These are phyloP conservation scores for Mycogona germanica DNA, from an alignment of 2,888 invertebrate species.

Conservation along the genomic window DNA sequence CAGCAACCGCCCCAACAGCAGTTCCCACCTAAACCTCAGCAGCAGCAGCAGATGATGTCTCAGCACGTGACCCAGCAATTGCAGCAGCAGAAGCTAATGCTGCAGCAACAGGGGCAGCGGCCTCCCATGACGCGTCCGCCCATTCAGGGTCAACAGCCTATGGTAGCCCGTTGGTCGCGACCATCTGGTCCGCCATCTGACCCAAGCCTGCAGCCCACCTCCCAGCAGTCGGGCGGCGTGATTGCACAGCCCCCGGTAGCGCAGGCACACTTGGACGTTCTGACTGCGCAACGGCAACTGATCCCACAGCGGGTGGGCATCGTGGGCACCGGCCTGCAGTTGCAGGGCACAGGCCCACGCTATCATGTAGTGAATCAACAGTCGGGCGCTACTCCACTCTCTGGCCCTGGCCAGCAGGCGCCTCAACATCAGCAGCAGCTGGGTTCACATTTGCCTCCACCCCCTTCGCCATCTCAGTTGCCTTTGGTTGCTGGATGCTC, in stretches of 20 bases:
- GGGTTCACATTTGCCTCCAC: neutral
- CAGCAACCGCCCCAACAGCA: slow-evolving; percentile 24
- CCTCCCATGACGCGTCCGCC: neutral
- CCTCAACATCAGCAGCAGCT: neutral
- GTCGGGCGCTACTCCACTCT: too few relatives aligned
- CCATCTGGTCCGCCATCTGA: slow-evolving; percentile 31
- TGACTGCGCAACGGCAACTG: slow-evolving; percentile 14
- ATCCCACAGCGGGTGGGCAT: slow-evolving; percentile 1
- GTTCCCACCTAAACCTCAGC: slow-evolving; percentile 22
- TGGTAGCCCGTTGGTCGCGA: slow-evolving; percentile 34
- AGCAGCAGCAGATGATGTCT: neutral
- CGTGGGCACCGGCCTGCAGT: neutral
- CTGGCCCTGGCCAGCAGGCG: neutral
- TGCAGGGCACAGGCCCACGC: neutral
- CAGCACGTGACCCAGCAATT: slow-evolving; percentile 14
- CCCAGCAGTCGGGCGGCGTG: slow-evolving; percentile 1
- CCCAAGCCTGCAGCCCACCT: neutral
- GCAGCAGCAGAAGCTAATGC: slow-evolving; percentile 5
- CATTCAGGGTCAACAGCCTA: too few relatives aligned
- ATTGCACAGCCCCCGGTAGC: slow-evolving; percentile 5
- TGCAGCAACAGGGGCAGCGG: slow-evolving; percentile 1
- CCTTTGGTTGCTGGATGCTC: neutral
- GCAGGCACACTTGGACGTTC: neutral
- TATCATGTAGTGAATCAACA: neutral
- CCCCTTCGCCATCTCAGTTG: neutral